Conservation (phyloP, 2,113 vertebrate species). For the Tyto alba region DNA sequence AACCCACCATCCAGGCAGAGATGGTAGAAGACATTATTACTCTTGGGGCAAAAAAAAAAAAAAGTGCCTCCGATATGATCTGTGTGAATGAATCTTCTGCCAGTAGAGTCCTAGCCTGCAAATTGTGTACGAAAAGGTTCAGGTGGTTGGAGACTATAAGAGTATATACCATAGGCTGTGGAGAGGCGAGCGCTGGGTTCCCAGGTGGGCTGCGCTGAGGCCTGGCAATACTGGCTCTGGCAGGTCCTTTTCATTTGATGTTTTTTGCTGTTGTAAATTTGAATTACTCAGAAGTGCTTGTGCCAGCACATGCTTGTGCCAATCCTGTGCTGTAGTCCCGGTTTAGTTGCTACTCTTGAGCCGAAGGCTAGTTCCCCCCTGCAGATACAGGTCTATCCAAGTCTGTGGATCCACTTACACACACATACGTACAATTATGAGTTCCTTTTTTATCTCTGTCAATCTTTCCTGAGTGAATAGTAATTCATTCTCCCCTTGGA, state of each 20-base stretch:
- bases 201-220: not conserved
- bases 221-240: not conserved
- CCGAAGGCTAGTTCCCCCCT: not conserved
- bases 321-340: not conserved
- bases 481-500: not conserved
- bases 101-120: not conserved
- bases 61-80: not conserved
- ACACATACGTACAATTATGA: not conserved
- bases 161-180: fast-evolving
- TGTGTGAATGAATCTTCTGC: not conserved
- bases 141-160: not conserved
- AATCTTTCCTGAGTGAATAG: not conserved
- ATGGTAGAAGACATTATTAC: not conserved
- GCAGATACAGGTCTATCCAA: not conserved
- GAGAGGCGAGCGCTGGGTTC: not conserved
- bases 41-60: not conserved
- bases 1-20: not conserved
- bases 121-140: no score
- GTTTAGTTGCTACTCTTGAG: not conserved
- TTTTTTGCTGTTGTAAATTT: not conserved
- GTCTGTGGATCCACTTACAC: not conserved
- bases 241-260: not conserved
- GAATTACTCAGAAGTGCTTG: not conserved
- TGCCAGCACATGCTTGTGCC: constrained; percentile 35
- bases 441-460: not conserved